Evolutionary conservation across 2,888 invertebrate species (phyloP).

Genomic region (Lepetodrilus schrolli): DNA sequence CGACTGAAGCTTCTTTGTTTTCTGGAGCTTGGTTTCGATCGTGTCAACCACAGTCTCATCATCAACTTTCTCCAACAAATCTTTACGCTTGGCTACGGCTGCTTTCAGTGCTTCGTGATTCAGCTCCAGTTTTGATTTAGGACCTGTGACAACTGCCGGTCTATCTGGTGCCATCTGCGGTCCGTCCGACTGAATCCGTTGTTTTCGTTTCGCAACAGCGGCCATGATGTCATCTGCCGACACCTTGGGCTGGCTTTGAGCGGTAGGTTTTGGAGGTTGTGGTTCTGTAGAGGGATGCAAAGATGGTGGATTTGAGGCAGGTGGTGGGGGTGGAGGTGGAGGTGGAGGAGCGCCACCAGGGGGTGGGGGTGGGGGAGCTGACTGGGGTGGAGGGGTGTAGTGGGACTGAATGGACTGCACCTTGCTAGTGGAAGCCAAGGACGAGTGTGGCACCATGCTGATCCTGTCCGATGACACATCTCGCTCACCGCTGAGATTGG

Average conservation of each 20-base stretch:
- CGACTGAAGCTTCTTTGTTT: constrained; percentile 69
- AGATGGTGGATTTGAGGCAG: constrained; percentile 33
- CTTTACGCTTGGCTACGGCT: constrained; percentile 69
- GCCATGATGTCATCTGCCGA: constrained; percentile 62
- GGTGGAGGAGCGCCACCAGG: constrained; percentile 33
- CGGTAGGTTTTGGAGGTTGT: constrained; percentile 42
- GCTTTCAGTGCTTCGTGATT: constrained; percentile 69
- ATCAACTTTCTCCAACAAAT: constrained; percentile 57
- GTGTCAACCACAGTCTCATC: constrained; percentile 60
- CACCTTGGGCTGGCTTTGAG: constrained; percentile 44
- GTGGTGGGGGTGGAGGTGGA: constrained; percentile 41
- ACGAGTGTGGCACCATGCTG: constrained; percentile 18
- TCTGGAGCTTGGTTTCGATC: constrained; percentile 67
- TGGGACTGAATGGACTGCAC: constrained; percentile 38
- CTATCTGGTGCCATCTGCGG: constrained; percentile 44
- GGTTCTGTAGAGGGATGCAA: constrained; percentile 29
- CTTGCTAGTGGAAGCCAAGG: neutral
- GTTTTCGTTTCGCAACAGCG: constrained; percentile 66
- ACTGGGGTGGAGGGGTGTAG: constrained; percentile 42
- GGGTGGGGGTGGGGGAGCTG: constrained; percentile 31
- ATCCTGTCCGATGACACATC: constrained; percentile 19
- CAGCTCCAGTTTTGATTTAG: constrained; percentile 38
- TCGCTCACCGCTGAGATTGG: constrained; percentile 35
- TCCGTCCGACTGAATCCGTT: constrained; percentile 60
- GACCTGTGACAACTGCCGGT: neutral